These are phyloP conservation scores for Oncorhynchus tshawytscha DNA, from an alignment of 2,113 vertebrate species.

Conservation along the genomic window DNA sequence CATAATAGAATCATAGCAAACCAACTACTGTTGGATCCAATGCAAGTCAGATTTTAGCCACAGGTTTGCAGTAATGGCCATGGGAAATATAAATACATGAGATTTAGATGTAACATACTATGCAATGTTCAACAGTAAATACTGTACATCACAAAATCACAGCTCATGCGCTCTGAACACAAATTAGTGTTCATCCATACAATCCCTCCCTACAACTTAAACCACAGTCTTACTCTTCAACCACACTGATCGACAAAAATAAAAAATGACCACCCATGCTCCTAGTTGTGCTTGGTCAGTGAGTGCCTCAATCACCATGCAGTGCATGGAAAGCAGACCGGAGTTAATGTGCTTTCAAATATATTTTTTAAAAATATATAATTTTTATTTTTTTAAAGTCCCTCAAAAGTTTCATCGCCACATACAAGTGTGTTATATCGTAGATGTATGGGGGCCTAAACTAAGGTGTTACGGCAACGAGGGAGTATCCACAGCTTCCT, in stretches of 20 bases:
- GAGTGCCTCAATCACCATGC: neutral
- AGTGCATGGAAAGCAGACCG: neutral
- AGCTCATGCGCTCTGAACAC: neutral
- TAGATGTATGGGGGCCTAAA: neutral
- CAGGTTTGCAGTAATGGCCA: conserved; percentile 9
- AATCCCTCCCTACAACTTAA: neutral
- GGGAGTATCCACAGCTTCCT: too few relatives aligned
- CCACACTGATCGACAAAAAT: neutral
- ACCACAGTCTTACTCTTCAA: neutral
- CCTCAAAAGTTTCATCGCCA: conserved; percentile 8
- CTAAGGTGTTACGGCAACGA: neutral
- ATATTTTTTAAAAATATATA: neutral
- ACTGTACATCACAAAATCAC: neutral
- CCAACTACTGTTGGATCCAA: neutral
- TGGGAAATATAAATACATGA: conserved; percentile 24
- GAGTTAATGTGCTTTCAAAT: conserved; percentile 26
- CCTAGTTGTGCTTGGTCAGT: neutral
- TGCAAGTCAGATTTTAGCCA: neutral
- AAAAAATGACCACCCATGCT: neutral
- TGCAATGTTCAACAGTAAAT: neutral
- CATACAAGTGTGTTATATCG: neutral
- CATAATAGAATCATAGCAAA: neutral
- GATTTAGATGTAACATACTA: conserved; percentile 15
- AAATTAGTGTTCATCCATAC: neutral
- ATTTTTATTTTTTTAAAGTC: too few relatives aligned